Base-by-base conservation (phyloP, 2,797 vertebrate genomes). In the Gallinago nigripennis region DNA sequence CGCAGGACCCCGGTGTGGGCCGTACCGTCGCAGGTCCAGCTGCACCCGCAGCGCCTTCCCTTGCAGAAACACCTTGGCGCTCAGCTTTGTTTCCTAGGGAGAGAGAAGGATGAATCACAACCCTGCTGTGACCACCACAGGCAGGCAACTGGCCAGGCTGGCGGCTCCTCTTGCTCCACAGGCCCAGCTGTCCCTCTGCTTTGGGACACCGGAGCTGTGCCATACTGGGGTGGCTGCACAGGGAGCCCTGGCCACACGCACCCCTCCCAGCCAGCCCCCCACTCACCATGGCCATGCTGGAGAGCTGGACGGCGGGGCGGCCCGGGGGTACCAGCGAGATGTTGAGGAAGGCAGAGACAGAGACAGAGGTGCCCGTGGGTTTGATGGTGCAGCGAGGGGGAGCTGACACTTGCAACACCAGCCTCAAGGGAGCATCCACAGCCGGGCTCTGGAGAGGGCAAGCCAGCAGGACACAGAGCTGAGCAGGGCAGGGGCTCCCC, bases 201-300 rank as follows among this genome's bases (percentile, higher is more conserved):
- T 0, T 1, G 39, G 61, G 30, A 57, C 51, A 25, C 12, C 0
- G 0, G 56, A 56, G 43, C 35, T 15, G 41, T 53, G 28, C 33
- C 18, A 3, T 9, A 6, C 28, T 16, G 5, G 23, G 8, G 27
- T 66, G 39, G 30, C 66, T 30, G 66, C 39, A 3, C 16, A 17
- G 41, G 41, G 41, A 43, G 41, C 41, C 16, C 41, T 43, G 41
- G 41, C 41, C 16, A 43, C 41, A 43, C 1, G 5, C 9, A 3
- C 6, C 35, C 28, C 16, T n/a, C 16, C n/a, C 14, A 8, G 41
- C 30, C 37, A 21, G 31, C 3, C 4, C 18, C 6, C 15, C 1
- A 7, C 97, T 82, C 82, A 99, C 99, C 99, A 99, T 98, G 70
- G 98, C 99, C 98, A 99, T 98, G 97, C 98, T 99, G 98, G 98